Evolutionary conservation across 2,888 invertebrate genomes (phyloP).

Genomic region (Microctonus brassicae): DNA sequence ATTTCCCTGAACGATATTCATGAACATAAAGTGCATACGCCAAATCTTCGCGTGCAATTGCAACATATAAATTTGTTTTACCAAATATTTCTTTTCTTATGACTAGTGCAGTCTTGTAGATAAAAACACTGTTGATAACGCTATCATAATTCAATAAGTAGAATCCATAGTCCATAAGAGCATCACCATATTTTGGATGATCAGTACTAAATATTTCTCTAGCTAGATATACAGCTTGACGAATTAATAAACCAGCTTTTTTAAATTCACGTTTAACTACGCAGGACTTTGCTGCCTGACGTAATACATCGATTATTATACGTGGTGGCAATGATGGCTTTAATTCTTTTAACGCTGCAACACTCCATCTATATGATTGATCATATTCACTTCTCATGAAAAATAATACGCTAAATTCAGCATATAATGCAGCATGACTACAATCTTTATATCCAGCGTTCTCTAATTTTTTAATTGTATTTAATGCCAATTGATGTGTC

Average conservation of each 20-base stretch:
- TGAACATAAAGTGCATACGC: conserved; percentile 94
- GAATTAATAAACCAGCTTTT: conserved; percentile 85
- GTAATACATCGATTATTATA: conserved; percentile 83
- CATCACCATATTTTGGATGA: conserved; percentile 89
- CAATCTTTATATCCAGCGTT: conserved; percentile 57
- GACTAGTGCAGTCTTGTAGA: conserved; percentile 84
- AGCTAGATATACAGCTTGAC: conserved; percentile 83
- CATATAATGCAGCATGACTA: conserved; percentile 79
- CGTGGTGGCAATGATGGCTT: conserved; percentile 76
- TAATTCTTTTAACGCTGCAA: conserved; percentile 80
- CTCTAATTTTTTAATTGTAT: conserved; percentile 72
- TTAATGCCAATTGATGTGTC: conserved; percentile 76
- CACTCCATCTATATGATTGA: conserved; percentile 77
- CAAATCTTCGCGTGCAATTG: conserved; percentile 90
- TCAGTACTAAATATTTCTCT: conserved; percentile 74
- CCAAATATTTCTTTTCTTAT: conserved; percentile 85
- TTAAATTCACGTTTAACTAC: conserved; percentile 89
- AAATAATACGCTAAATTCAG: conserved; percentile 86
- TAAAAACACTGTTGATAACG: conserved; percentile 85
- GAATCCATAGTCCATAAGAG: conserved; percentile 90
- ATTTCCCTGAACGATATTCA: conserved; percentile 91
- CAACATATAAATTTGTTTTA: conserved; percentile 87
- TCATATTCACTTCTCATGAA: conserved; percentile 90
- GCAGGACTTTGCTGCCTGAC: conserved; percentile 90
- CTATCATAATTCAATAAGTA: conserved; percentile 91